These are phyloP conservation scores for Agrilus cyanescens DNA, from an alignment of 2,888 invertebrate genomes.

Conservation along the genomic window DNA sequence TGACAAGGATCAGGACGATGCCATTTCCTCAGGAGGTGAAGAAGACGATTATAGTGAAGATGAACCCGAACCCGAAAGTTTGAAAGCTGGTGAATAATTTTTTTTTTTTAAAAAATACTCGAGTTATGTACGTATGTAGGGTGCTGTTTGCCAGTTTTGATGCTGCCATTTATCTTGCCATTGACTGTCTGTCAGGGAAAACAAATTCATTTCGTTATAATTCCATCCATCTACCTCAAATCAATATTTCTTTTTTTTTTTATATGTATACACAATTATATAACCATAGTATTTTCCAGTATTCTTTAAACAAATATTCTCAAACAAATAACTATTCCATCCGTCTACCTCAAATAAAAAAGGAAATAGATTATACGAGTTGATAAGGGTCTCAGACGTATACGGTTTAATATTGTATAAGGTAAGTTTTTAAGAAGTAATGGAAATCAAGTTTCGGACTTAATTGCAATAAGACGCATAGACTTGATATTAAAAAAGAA, in stretches of 20 bases:
- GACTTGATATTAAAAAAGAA: slow-evolving; percentile 21
- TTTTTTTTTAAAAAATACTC: slow-evolving; percentile 15
- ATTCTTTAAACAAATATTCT: slow-evolving; percentile 2
- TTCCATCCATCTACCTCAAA: slow-evolving; percentile 67
- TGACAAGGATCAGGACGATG: slow-evolving; percentile 39
- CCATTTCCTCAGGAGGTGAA: slow-evolving; percentile 41
- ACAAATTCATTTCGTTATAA: slow-evolving; percentile 26
- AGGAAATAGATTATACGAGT: slow-evolving; percentile 26
- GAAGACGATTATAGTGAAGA: slow-evolving; percentile 43
- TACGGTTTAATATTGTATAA: slow-evolving; percentile 27
- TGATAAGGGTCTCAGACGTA: slow-evolving; percentile 36
- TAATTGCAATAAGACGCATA: slow-evolving; percentile 27
- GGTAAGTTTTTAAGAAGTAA: slow-evolving; percentile 24
- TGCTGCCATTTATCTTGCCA: slow-evolving; percentile 13
- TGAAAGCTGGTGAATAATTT: slow-evolving; percentile 36
- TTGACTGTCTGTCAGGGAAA: slow-evolving; percentile 1
- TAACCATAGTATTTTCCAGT: neutral
- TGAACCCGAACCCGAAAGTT: slow-evolving; percentile 35
- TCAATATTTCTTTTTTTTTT: slow-evolving; percentile 24
- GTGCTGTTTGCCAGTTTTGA: slow-evolving; percentile 17
- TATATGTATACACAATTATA: neutral
- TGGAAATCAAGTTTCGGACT: slow-evolving; percentile 26
- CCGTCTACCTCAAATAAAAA: slow-evolving; percentile 35
- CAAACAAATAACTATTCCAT: slow-evolving; percentile 27
- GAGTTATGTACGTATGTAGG: slow-evolving; percentile 16